phyloP scores from a whole-genome alignment of 2,797 vertebrate genomes.

The Megaceryle alcyon region DNA sequence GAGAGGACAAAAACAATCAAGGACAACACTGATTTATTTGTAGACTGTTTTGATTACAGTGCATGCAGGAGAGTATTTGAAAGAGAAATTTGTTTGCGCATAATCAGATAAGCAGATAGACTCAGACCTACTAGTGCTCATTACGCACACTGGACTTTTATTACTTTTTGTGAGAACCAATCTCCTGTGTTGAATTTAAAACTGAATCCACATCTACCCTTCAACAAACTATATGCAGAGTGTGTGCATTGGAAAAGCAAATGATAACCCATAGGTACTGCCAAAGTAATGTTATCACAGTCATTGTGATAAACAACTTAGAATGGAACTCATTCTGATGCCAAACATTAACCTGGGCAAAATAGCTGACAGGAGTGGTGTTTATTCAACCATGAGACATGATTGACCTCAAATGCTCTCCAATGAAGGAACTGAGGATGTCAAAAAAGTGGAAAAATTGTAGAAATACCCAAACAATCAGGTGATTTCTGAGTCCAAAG shows the following conservation, averaged over 20 bases:
- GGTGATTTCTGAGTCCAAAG: background rate
- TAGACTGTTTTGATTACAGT: conserved; percentile 45
- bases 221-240: background rate
- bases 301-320: conserved; percentile 8
- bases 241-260: background rate
- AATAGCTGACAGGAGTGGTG: background rate
- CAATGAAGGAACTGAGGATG: background rate
- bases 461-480: background rate
- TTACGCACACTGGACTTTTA: background rate
- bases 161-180: conserved; percentile 13
- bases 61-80: conserved; percentile 20
- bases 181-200: conserved; percentile 6
- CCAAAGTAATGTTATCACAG: background rate
- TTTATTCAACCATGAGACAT: background rate
- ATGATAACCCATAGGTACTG: background rate
- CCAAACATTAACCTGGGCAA: conserved; percentile 43
- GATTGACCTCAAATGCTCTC: conserved; percentile 22
- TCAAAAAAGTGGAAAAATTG: background rate
- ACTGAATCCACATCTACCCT: background rate
- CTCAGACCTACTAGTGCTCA: background rate
- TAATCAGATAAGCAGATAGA: conserved; percentile 27
- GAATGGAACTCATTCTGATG: background rate
- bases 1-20: conserved; percentile 56
- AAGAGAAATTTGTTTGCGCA: conserved; percentile 52
- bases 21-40: conserved; percentile 51